Evolutionary conservation across 2,113 vertebrate genomes (phyloP), one percentile per base, ranked within the genome.

Genomic region (Hipposideros armiger): DNA sequence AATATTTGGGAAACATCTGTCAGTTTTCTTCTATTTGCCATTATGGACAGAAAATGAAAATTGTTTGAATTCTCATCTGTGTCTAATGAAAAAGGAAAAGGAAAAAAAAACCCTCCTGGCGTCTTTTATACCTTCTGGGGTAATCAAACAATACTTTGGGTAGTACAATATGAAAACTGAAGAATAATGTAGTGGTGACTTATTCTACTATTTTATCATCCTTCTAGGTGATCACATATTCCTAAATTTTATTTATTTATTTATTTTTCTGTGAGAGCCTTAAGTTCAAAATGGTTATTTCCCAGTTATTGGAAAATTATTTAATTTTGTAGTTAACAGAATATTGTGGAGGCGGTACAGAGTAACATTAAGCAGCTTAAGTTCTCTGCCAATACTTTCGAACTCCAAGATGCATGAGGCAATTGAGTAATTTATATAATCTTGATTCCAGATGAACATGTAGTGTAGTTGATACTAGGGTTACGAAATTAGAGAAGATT

Each of bases 31-130:
- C 10, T 92, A 36, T 80, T 70, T 70, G 24, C 58, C 24, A 47
- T 96, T 91, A 74, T 60, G 28, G 77, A n/a, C 60, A 76, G 50
- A 88, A 86, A 80, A 81, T 50, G 26, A 94, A 93, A 82, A 52
- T 45, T 66, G 58, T 66, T 13, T 64, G 26, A 87, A 74, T 73
- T 90, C 32, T 87, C 47, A 83, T 1, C 11, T 24, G 8, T 72
- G 3, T 80, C 78, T 70, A 66, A 4, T 73, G 40, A 72, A 77
- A 73, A 60, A 52, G 26, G 73, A 62, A 82, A 94, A 94, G 82
- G 62, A 83, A 77, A 88, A 84, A 96, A 50, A 50, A 50, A 11
- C 9, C 52, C 45, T 77, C 11, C 32, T 56, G 69, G 9, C 36
- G 2, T 87, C 42, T 86, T 69, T 52, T 67, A 45, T 66, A 81